Evolutionary conservation across 2,113 vertebrate species (phyloP).

Genomic region (Ceyx margarethae): DNA sequence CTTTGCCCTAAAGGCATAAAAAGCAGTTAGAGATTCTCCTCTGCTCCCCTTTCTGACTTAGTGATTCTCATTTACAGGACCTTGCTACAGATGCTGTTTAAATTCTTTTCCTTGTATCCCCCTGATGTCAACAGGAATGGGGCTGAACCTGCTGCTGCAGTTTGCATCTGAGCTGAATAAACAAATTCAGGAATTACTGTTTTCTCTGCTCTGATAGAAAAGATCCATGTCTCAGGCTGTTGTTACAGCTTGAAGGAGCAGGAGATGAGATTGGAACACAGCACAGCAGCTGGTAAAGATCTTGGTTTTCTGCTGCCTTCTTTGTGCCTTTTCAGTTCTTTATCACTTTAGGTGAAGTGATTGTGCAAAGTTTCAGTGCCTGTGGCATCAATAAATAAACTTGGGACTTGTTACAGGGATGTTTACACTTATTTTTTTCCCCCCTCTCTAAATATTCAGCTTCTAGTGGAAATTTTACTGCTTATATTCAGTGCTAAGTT

Average conservation of each 20-base stretch:
- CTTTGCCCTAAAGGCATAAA: too few species aligned
- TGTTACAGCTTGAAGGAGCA: constrained; percentile 8
- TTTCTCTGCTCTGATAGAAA: not conserved
- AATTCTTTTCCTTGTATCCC: not conserved
- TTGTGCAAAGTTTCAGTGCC: not conserved
- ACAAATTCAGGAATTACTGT: not conserved
- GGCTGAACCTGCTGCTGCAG: not conserved
- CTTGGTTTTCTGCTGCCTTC: not conserved
- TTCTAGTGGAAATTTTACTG: not conserved
- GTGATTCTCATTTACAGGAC: not conserved
- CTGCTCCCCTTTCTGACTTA: too few species aligned
- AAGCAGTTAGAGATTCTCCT: too few species aligned
- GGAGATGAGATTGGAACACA: not conserved
- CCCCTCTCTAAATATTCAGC: not conserved
- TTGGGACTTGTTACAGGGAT: not conserved
- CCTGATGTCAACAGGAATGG: not conserved
- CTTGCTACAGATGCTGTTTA: not conserved
- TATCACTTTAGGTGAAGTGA: constrained; percentile 1
- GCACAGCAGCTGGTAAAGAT: not conserved
- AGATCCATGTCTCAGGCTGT: constrained; percentile 11
- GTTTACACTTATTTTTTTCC: not conserved
- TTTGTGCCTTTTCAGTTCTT: not conserved
- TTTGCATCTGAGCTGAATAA: constrained; percentile 6
- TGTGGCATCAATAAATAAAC: not conserved
- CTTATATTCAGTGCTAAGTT: not conserved